Evolutionary conservation across 2,113 vertebrate species (phyloP).

Genomic region (Xiphophorus maculatus): DNA sequence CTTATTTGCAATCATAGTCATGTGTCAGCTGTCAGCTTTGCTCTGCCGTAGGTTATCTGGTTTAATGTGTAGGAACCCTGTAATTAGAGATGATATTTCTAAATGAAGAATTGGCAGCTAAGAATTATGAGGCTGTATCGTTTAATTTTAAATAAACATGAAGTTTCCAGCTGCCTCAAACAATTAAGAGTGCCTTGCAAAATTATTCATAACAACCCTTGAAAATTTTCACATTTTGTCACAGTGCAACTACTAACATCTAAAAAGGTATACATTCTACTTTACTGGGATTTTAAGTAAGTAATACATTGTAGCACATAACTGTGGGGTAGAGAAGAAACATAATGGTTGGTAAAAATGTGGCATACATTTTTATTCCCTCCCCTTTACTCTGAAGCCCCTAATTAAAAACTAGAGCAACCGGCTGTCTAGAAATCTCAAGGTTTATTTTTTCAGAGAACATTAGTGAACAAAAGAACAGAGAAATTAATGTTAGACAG

Average conservation of each 20-base stretch:
- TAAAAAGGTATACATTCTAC: neutral
- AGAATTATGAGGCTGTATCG: conserved; percentile 9
- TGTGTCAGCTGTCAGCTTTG: conserved; percentile 2
- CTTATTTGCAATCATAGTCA: conserved; percentile 5
- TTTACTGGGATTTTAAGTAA: neutral
- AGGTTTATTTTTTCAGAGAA: no score
- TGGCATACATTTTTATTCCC: neutral
- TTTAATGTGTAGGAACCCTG: conserved; percentile 14
- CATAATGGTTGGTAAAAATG: neutral
- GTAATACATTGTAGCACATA: neutral
- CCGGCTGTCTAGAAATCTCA: neutral
- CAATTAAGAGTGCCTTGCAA: conserved; percentile 9
- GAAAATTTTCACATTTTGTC: neutral
- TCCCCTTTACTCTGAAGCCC: neutral
- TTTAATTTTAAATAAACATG: conserved; percentile 13
- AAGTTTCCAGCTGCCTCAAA: conserved; percentile 9
- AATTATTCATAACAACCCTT: neutral
- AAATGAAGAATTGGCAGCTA: conserved; percentile 18
- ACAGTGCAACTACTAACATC: neutral
- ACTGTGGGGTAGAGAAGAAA: neutral
- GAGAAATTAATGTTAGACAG: no score
- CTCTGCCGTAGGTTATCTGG: conserved; percentile 8
- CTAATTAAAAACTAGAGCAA: neutral
- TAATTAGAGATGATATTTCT: conserved; percentile 37
- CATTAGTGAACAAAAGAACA: no score